Conservation (phyloP, 2,888 invertebrate genomes). For the Tipula lateralis region DNA sequence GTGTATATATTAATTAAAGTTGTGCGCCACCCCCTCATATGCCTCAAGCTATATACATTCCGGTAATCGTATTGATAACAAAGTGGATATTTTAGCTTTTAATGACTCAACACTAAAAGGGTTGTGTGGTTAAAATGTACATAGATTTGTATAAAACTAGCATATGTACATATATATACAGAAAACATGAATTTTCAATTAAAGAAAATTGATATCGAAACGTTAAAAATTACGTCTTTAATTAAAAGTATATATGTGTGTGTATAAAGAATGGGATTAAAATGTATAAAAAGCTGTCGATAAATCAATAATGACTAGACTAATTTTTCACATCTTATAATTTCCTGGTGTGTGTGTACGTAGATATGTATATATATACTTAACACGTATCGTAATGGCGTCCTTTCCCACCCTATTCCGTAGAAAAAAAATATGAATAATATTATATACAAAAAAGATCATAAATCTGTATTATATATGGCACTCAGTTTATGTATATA, state of each 20-base stretch:
- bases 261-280: neutral
- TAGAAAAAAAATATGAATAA: neutral
- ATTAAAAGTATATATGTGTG: neutral
- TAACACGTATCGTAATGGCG: neutral
- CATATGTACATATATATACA: neutral
- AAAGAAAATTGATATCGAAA: neutral
- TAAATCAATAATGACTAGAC: constrained; percentile 24
- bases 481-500: neutral
- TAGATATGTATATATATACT: neutral
- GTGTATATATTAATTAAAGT: neutral
- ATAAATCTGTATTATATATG: neutral
- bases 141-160: neutral
- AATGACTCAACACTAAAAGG: neutral
- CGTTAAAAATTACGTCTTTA: neutral
- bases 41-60: neutral
- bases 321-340: neutral
- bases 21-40: neutral
- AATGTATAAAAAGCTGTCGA: neutral
- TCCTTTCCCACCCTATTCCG: neutral
- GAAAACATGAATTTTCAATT: constrained; percentile 14
- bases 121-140: neutral
- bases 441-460: constrained; percentile 7
- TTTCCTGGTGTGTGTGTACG: neutral
- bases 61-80: neutral
- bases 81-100: neutral